Evolutionary conservation across 2,888 invertebrate species (phyloP).

Genomic region (Drosophila yooni): DNA sequence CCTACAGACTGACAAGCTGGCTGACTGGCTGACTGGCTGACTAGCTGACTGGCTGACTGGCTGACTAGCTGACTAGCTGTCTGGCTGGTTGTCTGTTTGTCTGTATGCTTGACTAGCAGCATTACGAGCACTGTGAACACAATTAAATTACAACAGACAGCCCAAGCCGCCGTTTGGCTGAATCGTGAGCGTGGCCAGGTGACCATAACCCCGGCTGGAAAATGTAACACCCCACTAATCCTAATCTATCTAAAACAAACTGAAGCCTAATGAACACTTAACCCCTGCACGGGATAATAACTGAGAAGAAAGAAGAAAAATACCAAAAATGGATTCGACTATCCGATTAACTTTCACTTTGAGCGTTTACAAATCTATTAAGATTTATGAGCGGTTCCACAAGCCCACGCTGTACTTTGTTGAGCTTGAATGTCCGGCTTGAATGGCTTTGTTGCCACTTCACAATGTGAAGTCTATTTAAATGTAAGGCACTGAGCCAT

Average conservation of each 20-base stretch:
- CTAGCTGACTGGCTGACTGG: not conserved
- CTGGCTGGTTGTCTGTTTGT: not conserved
- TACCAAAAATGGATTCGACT: conserved; percentile 44
- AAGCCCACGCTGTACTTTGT: conserved; percentile 28
- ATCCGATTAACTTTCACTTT: conserved; percentile 67
- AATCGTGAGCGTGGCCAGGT: conserved; percentile 48
- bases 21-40: not conserved
- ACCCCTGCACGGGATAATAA: conserved; percentile 51
- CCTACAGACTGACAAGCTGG: not conserved
- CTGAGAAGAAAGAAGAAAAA: conserved; percentile 15
- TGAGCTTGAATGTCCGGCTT: conserved; percentile 34
- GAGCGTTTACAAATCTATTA: conserved; percentile 60
- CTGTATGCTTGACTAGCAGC: not conserved
- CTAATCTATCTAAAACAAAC: conserved; percentile 47
- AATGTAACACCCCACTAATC: conserved; percentile 7
- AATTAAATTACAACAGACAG: conserved; percentile 57
- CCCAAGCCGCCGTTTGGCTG: conserved; percentile 44
- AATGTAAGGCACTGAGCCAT: conserved; percentile 32
- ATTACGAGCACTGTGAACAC: conserved; percentile 43
- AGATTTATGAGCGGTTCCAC: conserved; percentile 57
- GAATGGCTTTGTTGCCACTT: conserved; percentile 38
- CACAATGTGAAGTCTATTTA: conserved; percentile 33
- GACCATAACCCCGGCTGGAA: conserved; percentile 49
- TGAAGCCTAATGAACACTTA: conserved; percentile 57
- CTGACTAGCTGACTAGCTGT: not conserved